phyloP scores from a whole-genome alignment of 2,888 invertebrate genomes.

The Rhagonycha lutea region DNA sequence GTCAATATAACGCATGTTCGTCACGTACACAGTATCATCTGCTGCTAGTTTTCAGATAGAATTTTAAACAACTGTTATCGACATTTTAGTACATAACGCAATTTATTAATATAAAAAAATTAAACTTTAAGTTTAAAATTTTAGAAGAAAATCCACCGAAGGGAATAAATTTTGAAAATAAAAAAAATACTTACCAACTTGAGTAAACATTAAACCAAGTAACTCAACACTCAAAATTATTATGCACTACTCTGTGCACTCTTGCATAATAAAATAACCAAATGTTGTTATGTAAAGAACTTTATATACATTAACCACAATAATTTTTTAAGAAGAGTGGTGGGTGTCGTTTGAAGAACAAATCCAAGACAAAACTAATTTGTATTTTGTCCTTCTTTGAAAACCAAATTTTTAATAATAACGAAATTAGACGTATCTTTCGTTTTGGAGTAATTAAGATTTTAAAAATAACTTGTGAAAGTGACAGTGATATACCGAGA shows the following conservation, averaged over 20 bases:
- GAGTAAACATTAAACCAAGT: not conserved
- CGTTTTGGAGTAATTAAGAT: not conserved
- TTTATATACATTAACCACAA: constrained; percentile 12
- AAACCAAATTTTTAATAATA: constrained; percentile 12
- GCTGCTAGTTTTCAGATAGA: constrained; percentile 16
- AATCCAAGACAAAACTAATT: not conserved
- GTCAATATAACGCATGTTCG: constrained; percentile 12
- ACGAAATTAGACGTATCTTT: constrained; percentile 6
- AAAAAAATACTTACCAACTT: constrained; percentile 9
- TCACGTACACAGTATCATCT: constrained; percentile 25
- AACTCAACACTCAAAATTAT: not conserved
- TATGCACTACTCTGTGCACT: not conserved
- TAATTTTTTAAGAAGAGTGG: constrained; percentile 20
- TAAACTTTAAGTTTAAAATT: not conserved
- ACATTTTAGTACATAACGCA: constrained; percentile 8
- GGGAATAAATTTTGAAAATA: not conserved
- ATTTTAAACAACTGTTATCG: constrained; percentile 21
- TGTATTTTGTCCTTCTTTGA: not conserved
- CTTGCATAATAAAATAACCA: constrained; percentile 19
- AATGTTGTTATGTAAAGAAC: constrained; percentile 3
- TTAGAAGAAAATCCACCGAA: not conserved
- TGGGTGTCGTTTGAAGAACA: not conserved
- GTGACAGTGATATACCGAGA: constrained; percentile 18
- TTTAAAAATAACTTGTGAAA: constrained; percentile 17
- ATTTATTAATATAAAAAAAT: constrained; percentile 1